Percentiles rank a stretch among this genome's conserved stretches.
Evolutionary conservation across 2,797 vertebrate species (phyloP).

Genomic region (Scolopax bukidnonensis): DNA sequence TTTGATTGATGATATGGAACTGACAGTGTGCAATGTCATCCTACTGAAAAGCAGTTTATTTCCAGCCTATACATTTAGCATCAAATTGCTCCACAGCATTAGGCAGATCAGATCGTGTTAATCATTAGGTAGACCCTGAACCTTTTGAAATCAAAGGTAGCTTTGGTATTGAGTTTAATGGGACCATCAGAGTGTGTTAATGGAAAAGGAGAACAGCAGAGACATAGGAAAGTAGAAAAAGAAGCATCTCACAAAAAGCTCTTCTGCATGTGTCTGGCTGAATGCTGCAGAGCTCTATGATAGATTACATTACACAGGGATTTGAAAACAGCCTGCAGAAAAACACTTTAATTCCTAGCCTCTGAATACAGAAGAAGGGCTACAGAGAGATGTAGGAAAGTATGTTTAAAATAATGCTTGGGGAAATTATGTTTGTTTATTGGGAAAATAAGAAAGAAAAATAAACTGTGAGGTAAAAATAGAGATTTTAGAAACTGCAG

Average conservation of each 20-base stretch:
- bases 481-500: neutral
- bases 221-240: neutral
- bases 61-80: neutral
- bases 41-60: neutral
- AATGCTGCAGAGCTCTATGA: neutral
- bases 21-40: neutral
- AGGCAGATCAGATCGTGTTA: neutral
- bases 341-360: neutral
- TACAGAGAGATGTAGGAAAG: neutral
- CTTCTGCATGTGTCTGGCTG: neutral
- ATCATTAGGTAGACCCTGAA: neutral
- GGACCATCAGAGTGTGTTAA: neutral
- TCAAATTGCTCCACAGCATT: neutral
- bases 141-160: neutral
- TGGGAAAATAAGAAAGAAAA: neutral
- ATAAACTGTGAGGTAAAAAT: neutral
- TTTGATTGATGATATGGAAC: neutral
- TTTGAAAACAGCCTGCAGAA: slow-evolving; percentile 1
- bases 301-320: neutral
- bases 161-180: neutral
- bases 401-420: neutral
- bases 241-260: neutral
- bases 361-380: neutral
- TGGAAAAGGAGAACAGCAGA: neutral
- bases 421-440: neutral